phyloP scores from a whole-genome alignment of 2,113 vertebrate genomes.

The Actenoides lindsayi region DNA sequence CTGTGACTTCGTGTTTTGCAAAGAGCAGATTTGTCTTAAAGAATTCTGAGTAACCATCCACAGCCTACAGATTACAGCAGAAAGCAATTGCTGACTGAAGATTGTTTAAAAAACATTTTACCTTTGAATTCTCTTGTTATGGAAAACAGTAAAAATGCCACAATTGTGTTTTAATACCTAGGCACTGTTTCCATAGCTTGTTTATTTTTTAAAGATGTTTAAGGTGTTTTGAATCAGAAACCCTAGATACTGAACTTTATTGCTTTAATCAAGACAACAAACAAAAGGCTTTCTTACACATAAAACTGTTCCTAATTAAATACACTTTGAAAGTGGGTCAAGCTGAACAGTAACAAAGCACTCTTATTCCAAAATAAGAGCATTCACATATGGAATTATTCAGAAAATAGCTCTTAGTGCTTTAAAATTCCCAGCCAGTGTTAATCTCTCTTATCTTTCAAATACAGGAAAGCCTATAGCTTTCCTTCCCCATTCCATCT shows the following conservation, averaged over 20 bases:
- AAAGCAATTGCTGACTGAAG: background rate
- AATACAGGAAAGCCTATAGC: background rate
- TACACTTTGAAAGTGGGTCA: slow-evolving; percentile 50
- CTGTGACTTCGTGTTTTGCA: background rate
- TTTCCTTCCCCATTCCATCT: background rate
- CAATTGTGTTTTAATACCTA: background rate
- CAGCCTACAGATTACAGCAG: background rate
- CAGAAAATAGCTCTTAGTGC: slow-evolving; percentile 20
- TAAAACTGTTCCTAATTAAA: slow-evolving; percentile 48
- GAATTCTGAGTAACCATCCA: background rate
- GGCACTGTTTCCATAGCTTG: background rate
- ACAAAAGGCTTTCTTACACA: slow-evolving; percentile 48
- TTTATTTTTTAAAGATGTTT: background rate
- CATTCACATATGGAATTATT: slow-evolving; percentile 40
- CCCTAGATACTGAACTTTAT: background rate
- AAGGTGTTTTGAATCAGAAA: background rate
- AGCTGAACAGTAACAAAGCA: slow-evolving; percentile 44
- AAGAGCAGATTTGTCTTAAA: background rate
- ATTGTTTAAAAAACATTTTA: background rate
- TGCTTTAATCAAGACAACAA: slow-evolving; percentile 17
- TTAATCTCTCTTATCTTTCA: slow-evolving; percentile 41
- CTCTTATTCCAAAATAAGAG: slow-evolving; percentile 42
- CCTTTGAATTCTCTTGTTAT: background rate
- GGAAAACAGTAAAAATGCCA: background rate
- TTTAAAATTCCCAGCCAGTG: slow-evolving; percentile 9